Evolutionary conservation across 2,113 vertebrate genomes (phyloP).

Genomic region (Terrapene triunguis): DNA sequence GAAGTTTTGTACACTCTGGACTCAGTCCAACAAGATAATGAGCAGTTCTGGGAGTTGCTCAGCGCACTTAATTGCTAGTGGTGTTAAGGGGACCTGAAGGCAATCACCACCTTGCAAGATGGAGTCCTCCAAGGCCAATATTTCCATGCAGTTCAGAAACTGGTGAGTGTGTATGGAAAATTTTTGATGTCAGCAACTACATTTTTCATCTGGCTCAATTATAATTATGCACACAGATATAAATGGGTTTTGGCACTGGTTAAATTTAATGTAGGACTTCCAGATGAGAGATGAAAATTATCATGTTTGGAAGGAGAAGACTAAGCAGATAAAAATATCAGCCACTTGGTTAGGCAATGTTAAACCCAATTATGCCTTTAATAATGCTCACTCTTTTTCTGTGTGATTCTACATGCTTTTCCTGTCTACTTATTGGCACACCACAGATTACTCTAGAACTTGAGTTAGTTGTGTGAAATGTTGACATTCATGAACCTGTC

Average conservation of each 20-base stretch:
- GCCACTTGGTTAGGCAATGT: not conserved
- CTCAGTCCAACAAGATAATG: not conserved
- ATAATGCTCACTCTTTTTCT: not conserved
- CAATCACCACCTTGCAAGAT: fast-evolving
- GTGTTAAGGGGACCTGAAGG: not conserved
- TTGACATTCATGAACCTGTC: not conserved
- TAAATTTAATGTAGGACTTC: not conserved
- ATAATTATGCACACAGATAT: not conserved
- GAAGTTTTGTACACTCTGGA: conserved; percentile 7
- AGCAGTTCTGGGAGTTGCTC: not conserved
- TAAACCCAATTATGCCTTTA: not conserved
- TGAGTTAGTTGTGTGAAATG: conserved; percentile 28
- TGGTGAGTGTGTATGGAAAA: not conserved
- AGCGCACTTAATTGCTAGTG: not conserved
- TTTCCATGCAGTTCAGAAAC: fast-evolving
- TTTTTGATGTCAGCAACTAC: not conserved
- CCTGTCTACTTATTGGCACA: not conserved
- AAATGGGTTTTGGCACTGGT: not conserved
- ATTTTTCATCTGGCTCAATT: not conserved
- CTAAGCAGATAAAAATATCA: not conserved
- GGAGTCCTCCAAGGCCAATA: not conserved
- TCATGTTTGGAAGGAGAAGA: not conserved
- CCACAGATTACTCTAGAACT: not conserved
- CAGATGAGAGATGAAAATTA: not conserved
- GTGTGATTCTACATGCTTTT: not conserved